Percentiles rank a stretch among this genome's conserved stretches.
These are phyloP conservation scores for Hippoglossus hippoglossus DNA, from an alignment of 2,797 vertebrate species.

Conservation along the genomic window DNA sequence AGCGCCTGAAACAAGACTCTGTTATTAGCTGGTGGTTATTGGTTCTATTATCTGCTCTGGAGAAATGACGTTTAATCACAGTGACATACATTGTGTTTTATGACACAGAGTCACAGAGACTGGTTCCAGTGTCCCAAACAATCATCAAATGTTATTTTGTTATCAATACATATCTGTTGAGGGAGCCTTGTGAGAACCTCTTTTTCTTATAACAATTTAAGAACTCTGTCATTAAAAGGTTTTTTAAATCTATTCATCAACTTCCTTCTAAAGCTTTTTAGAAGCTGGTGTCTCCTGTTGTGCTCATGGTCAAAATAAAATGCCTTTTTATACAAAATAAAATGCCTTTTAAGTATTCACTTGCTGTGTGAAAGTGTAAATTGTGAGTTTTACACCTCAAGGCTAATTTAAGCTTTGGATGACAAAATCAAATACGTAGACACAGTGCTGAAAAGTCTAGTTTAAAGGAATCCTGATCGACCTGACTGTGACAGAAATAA, in stretches of 20 bases:
- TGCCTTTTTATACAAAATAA: too few species aligned
- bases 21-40: slow-evolving; percentile 57
- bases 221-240: not conserved
- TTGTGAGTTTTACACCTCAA: not conserved
- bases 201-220: too few species aligned
- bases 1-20: slow-evolving; percentile 50
- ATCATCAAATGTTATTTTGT: too few species aligned
- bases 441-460: not conserved
- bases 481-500: slow-evolving; percentile 27
- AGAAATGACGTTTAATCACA: slow-evolving; percentile 51
- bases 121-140: slow-evolving; percentile 6
- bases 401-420: not conserved
- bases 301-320: too few species aligned
- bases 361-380: not conserved
- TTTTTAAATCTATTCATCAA: not conserved
- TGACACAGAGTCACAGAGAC: not conserved
- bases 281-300: too few species aligned
- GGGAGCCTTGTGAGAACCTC: not conserved
- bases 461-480: not conserved
- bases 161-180: not conserved
- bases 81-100: slow-evolving; percentile 14
- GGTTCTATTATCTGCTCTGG: slow-evolving; percentile 42
- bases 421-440: not conserved
- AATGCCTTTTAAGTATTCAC: too few species aligned
- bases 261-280: not conserved